A percentile compares a stretch with the other conserved stretches of the same genome.
These are phyloP conservation scores for Rhyacophila evoluta DNA, from an alignment of 2,888 invertebrate species.

Conservation along the genomic window DNA sequence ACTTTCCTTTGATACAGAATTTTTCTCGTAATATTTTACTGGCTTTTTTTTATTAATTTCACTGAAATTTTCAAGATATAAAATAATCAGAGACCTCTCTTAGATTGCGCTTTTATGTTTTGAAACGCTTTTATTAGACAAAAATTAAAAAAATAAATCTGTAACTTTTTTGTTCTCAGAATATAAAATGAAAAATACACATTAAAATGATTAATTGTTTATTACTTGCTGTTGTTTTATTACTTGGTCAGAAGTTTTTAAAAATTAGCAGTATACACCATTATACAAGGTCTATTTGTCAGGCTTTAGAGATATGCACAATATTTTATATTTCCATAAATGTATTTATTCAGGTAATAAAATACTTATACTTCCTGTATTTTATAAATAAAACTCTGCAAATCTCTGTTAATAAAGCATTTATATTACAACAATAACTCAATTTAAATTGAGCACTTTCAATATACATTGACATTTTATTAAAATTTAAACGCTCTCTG, in stretches of 20 bases:
- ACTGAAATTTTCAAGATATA: background rate
- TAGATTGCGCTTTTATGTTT: background rate
- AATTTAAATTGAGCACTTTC: background rate
- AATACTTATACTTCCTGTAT: too few species aligned
- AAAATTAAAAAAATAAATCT: background rate
- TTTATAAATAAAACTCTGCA: background rate
- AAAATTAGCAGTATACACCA: too few species aligned
- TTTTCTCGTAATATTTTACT: slow-evolving; percentile 6
- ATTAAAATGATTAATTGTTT: too few species aligned
- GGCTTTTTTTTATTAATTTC: background rate
- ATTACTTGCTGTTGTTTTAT: too few species aligned
- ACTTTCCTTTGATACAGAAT: background rate
- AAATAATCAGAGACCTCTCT: background rate
- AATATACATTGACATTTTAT: background rate
- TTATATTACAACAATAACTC: background rate
- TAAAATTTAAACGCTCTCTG: background rate
- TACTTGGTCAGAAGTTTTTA: too few species aligned
- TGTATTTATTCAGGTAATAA: too few species aligned
- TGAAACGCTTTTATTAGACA: background rate
- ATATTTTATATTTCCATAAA: too few species aligned
- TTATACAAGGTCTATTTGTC: too few species aligned
- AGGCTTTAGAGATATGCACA: too few species aligned
- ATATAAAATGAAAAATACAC: too few species aligned
- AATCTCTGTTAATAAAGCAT: background rate
- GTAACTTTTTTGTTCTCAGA: background rate